These are phyloP conservation scores for Apaloderma vittatum DNA, from an alignment of 2,113 vertebrate genomes.

Conservation along the genomic window DNA sequence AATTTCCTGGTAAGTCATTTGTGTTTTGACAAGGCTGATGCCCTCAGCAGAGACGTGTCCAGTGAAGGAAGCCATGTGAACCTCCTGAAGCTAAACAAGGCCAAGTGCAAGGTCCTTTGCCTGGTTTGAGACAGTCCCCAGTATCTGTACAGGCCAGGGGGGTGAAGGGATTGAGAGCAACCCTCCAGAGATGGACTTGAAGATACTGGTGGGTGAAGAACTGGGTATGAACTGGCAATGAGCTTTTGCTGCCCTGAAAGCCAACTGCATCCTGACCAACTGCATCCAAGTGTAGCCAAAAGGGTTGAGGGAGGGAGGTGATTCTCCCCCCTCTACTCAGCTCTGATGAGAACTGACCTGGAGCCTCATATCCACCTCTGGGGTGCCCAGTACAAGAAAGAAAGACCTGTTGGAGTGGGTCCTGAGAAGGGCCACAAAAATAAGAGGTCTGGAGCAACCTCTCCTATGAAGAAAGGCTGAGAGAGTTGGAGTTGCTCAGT, in stretches of 20 bases:
- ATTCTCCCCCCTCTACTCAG: not conserved
- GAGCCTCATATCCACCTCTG: not conserved
- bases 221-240: not conserved
- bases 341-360: not conserved
- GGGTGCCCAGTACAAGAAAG: not conserved
- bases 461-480: fast-evolving
- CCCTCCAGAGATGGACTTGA: not conserved
- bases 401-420: fast-evolving
- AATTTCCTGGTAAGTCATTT: not conserved
- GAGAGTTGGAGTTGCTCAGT: not conserved
- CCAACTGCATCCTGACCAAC: fast-evolving
- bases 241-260: not conserved
- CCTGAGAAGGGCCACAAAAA: not conserved
- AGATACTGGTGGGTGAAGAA: not conserved
- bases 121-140: not conserved
- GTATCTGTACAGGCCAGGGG: not conserved
- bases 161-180: not conserved
- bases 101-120: not conserved
- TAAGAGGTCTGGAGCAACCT: not conserved
- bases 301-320: not conserved
- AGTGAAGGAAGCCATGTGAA: not conserved
- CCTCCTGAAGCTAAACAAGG: not conserved
- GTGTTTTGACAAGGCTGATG: not conserved
- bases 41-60: not conserved
- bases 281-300: not conserved